Conservation (phyloP, 2,113 vertebrate species). For the Galbula dea region DNA sequence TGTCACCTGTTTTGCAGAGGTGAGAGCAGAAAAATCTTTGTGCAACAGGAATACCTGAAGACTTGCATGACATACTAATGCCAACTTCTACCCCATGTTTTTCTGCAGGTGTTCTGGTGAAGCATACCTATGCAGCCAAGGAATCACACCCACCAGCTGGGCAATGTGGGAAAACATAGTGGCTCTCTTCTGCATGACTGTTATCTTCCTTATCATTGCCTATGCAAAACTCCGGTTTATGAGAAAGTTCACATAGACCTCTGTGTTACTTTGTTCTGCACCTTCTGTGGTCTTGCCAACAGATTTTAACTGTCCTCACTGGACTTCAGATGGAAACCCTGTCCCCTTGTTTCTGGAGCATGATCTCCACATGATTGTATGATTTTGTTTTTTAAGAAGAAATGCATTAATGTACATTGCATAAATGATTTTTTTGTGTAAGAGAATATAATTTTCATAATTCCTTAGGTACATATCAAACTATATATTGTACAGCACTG, state of each 20-base stretch:
- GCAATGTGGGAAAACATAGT: constrained; percentile 71
- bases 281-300: background rate
- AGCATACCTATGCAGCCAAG: constrained; percentile 63
- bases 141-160: constrained; percentile 41
- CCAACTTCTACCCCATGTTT: background rate
- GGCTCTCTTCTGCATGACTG: constrained; percentile 65
- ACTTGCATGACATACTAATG: background rate
- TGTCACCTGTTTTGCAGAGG: background rate
- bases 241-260: constrained; percentile 65
- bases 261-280: background rate
- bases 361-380: background rate
- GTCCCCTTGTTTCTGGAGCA: background rate
- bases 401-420: background rate
- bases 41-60: background rate
- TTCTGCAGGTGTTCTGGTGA: constrained; percentile 66
- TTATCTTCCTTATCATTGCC: constrained; percentile 65
- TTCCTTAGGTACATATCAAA: background rate
- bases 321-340: background rate
- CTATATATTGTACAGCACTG: background rate
- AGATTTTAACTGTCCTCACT: background rate
- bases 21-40: background rate
- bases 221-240: constrained; percentile 67
- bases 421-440: background rate
- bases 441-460: background rate
- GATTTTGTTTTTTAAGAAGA: background rate